phyloP scores from a whole-genome alignment of 2,113 vertebrate species.

The Psilopsiagon aurifrons region DNA sequence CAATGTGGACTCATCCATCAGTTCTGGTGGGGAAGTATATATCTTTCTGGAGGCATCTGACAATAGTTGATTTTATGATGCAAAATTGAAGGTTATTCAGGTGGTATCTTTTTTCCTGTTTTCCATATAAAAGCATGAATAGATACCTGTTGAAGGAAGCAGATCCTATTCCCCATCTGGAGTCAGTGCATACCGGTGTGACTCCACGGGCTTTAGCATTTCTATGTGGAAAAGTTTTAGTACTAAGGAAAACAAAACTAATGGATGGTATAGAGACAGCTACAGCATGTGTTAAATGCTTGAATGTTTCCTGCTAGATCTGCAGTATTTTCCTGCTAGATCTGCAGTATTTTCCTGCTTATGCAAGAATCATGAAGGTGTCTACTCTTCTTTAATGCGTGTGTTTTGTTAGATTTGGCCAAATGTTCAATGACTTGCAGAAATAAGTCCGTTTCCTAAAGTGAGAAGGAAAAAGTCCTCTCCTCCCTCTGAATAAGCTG shows the following conservation, averaged over 20 bases:
- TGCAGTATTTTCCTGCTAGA: background rate
- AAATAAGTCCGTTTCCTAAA: background rate
- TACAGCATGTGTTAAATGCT: background rate
- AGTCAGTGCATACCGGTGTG: fast-evolving
- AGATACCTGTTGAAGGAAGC: background rate
- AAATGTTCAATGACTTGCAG: background rate
- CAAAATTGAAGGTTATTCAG: background rate
- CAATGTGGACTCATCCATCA: background rate
- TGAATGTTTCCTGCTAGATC: background rate
- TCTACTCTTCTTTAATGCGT: background rate
- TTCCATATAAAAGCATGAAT: background rate
- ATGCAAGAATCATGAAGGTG: background rate
- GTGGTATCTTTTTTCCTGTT: background rate
- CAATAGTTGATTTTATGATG: background rate
- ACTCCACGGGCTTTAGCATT: background rate
- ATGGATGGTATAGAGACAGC: fast-evolving
- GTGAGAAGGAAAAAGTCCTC: background rate
- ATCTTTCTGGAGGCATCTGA: background rate
- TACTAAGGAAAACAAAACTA: background rate
- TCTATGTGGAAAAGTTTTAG: background rate
- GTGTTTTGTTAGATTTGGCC: background rate
- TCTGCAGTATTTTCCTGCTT: background rate
- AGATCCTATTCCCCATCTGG: background rate
- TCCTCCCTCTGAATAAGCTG: background rate
- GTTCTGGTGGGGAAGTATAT: fast-evolving